A percentile compares a stretch with the other conserved stretches of the same genome.
Evolutionary conservation across 1,140 invertebrate genomes (phyloP).

Genomic region (Copidosoma floridanum): DNA sequence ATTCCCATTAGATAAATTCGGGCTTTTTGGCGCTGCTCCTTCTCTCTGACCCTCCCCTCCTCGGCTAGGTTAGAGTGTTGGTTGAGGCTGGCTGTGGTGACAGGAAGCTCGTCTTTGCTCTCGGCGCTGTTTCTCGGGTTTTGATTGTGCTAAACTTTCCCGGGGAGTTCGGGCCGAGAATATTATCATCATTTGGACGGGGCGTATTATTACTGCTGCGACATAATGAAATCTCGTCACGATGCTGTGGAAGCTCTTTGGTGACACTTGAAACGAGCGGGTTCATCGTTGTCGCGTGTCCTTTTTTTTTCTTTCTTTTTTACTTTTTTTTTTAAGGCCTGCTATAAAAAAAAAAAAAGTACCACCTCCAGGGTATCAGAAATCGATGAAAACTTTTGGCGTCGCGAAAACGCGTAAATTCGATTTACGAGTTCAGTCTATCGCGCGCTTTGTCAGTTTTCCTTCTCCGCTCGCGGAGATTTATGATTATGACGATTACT

Average conservation of each 20-base stretch:
- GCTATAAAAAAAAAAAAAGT: too few relatives aligned
- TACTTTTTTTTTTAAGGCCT: too few relatives aligned
- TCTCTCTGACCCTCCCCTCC: too few relatives aligned
- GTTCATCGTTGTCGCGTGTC: too few relatives aligned
- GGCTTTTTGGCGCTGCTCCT: conserved; percentile 26
- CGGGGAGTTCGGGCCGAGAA: too few relatives aligned
- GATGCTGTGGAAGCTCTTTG: too few relatives aligned
- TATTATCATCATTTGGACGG: conserved; percentile 9
- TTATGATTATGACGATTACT: conserved; percentile 26
- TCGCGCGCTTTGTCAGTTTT: background rate
- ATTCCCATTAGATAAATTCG: conserved; percentile 26
- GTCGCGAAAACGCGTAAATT: conserved; percentile 15
- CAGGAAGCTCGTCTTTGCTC: background rate
- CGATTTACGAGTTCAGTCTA: conserved; percentile 16
- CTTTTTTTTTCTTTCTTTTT: too few relatives aligned
- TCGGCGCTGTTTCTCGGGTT: background rate
- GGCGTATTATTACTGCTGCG: background rate
- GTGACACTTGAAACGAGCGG: too few relatives aligned
- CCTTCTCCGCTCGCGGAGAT: background rate
- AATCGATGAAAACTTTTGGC: conserved; percentile 16
- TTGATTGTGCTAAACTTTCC: conserved; percentile 15
- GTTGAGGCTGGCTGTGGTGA: too few relatives aligned
- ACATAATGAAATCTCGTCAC: conserved; percentile 18
- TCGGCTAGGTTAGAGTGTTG: too few relatives aligned
- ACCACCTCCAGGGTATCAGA: conserved; percentile 4